Conservation (phyloP, 2,797 vertebrate genomes). For the Hylomyscus alleni region DNA sequence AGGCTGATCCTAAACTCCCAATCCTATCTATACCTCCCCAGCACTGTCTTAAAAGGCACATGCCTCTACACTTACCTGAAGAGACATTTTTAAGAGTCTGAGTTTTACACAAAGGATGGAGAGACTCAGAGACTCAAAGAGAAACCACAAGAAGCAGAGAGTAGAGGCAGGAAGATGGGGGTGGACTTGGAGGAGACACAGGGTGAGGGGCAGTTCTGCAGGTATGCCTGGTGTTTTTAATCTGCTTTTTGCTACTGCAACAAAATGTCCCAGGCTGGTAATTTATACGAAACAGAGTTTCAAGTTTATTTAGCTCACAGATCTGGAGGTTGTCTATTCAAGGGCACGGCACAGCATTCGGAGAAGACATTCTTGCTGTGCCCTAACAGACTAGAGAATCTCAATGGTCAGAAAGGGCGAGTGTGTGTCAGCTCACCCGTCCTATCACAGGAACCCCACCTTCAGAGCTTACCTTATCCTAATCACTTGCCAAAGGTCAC, state of each 20-base stretch:
- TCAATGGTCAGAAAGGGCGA: not conserved
- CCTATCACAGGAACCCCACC: not conserved
- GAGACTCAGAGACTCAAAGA: not conserved
- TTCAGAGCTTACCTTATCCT: not conserved
- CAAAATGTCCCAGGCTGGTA: not conserved
- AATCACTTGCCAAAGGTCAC: not conserved
- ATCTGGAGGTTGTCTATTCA: not conserved
- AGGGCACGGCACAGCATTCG: not conserved
- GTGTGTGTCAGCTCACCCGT: not conserved
- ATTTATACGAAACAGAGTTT: not conserved
- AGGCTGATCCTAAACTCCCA: not conserved
- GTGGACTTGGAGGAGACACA: fast-evolving
- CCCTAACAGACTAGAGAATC: not conserved
- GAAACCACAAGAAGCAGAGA: not conserved
- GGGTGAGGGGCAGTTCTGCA: not conserved
- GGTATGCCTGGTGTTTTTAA: not conserved
- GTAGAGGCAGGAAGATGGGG: not conserved
- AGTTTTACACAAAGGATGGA: not conserved
- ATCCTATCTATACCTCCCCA: not conserved
- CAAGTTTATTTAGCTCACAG: not conserved
- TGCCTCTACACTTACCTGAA: not conserved
- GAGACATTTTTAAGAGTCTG: not conserved
- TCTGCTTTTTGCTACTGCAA: not conserved
- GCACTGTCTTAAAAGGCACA: not conserved
- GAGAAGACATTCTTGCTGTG: not conserved